Conservation (phyloP, 2,888 invertebrate species). For the Andricus quercusramuli region DNA sequence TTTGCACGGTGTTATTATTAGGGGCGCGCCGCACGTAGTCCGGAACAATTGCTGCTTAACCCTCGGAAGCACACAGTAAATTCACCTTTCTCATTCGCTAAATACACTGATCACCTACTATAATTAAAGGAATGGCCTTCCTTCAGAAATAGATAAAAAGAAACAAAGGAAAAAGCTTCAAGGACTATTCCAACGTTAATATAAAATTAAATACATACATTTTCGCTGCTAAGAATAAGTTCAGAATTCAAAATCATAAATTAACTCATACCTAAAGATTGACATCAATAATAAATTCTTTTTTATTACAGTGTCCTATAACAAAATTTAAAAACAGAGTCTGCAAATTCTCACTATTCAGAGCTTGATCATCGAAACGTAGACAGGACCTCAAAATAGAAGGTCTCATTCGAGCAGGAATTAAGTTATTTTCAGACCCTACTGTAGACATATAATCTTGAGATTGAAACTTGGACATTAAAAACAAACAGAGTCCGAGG, state of each 20-base stretch:
- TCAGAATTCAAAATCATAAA: background rate
- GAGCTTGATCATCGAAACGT: background rate
- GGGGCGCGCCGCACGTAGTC: slow-evolving; percentile 54
- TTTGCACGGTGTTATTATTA: slow-evolving; percentile 41
- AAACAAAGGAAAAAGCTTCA: background rate
- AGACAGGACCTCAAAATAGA: background rate
- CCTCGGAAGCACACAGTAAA: slow-evolving; percentile 3
- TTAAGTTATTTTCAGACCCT: slow-evolving; percentile 17
- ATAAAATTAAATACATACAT: background rate
- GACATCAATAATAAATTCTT: background rate
- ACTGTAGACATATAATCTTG: background rate
- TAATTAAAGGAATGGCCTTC: slow-evolving; percentile 2
- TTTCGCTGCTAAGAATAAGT: background rate
- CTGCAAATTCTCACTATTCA: background rate
- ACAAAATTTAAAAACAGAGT: background rate
- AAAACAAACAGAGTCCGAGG: background rate
- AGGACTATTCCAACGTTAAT: background rate
- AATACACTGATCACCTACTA: slow-evolving; percentile 14
- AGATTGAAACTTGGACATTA: background rate
- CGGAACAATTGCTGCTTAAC: slow-evolving; percentile 45
- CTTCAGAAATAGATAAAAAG: background rate
- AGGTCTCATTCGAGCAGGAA: background rate
- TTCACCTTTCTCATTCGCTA: slow-evolving; percentile 25
- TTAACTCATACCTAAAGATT: background rate
- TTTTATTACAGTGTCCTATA: too few species aligned